These are phyloP conservation scores for Pentamera pediparva DNA, from an alignment of 53 echinoderm and acorn worm genomes.

Conservation along the genomic window DNA sequence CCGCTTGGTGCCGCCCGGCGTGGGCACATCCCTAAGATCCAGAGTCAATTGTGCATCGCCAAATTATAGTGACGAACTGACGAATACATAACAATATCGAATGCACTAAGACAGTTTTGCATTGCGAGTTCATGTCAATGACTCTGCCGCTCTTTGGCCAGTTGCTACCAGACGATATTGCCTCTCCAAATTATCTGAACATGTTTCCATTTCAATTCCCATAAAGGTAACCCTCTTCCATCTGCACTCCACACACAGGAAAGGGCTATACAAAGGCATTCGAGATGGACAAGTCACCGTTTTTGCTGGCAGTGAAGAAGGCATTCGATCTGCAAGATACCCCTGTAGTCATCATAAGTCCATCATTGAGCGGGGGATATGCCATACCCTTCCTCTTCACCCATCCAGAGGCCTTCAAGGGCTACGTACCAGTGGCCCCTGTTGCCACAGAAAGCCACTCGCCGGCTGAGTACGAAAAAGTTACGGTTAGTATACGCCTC, in stretches of 20 bases:
- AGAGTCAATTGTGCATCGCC: too few species aligned
- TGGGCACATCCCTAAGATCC: too few species aligned
- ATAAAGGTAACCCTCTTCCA: neutral
- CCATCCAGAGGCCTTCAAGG: constrained; percentile 60
- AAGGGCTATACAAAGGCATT: constrained; percentile 52
- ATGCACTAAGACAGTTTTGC: too few species aligned
- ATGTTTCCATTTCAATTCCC: neutral
- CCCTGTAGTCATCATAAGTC: constrained; percentile 68
- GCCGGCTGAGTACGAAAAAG: constrained; percentile 38
- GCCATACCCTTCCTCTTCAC: constrained; percentile 66
- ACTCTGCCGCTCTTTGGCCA: too few species aligned
- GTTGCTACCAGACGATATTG: too few species aligned
- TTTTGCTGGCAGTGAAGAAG: constrained; percentile 57
- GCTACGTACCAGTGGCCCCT: constrained; percentile 86
- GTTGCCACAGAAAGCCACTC: constrained; percentile 47
- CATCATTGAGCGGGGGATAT: constrained; percentile 89
- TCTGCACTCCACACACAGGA: constrained; percentile 35
- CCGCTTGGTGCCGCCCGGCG: too few species aligned
- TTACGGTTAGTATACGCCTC: constrained; percentile 26
- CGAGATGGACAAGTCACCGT: constrained; percentile 3
- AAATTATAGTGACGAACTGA: too few species aligned
- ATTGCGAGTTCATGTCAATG: too few species aligned
- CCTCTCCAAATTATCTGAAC: too few species aligned
- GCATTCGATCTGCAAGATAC: constrained; percentile 17
- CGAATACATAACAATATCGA: too few species aligned